Evolutionary conservation across 1,140 invertebrate genomes (phyloP), one percentile per base, ranked within the genome.

Genomic region (Anastatus disparis): DNA sequence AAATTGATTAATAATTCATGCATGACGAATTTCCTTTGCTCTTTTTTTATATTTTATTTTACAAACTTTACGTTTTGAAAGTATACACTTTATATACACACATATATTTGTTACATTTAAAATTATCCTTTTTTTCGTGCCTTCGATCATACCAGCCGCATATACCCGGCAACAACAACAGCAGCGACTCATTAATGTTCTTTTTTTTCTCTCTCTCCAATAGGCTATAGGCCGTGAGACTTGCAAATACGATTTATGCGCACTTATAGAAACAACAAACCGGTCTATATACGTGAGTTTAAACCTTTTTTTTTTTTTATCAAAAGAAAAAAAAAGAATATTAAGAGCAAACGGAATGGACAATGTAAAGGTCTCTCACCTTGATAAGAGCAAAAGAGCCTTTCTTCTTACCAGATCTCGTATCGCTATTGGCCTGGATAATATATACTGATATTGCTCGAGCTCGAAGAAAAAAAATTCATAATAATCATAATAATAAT

Each of bases 151-250:
- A 29, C 20, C n/a, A 6, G 53, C 31, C 12, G 13, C 6, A 31
- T 12, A 48, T 9, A n/a, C 17, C n/a, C n/a, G n/a, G n/a, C n/a
- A n/a, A n/a, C n/a, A n/a, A n/a, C n/a, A n/a, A n/a, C n/a, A n/a
- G n/a, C n/a, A n/a, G n/a, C n/a, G 22, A 65, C 15, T 65, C 7
- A 42, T 65, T 55, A 65, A 42, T 53, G 20, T 65, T 53, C 55
- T 65, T 65, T 65, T 53, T 65, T 53, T 65, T 20, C 31, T 26
- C n/a, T n/a, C n/a, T n/a, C n/a, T n/a, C n/a, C n/a, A n/a, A n/a
- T n/a, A n/a, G n/a, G n/a, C 10, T 2, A 65, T 42, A 29, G 63
- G 35, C 31, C 50, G 35, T 65, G 50, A 65, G 63, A 55, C 50
- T 40, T n/a, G 17, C 29, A 15, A 13, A 4, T 15, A 48, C 44